These are phyloP conservation scores for Carassius gibelio DNA, from an alignment of 2,113 vertebrate genomes.

Conservation along the genomic window DNA sequence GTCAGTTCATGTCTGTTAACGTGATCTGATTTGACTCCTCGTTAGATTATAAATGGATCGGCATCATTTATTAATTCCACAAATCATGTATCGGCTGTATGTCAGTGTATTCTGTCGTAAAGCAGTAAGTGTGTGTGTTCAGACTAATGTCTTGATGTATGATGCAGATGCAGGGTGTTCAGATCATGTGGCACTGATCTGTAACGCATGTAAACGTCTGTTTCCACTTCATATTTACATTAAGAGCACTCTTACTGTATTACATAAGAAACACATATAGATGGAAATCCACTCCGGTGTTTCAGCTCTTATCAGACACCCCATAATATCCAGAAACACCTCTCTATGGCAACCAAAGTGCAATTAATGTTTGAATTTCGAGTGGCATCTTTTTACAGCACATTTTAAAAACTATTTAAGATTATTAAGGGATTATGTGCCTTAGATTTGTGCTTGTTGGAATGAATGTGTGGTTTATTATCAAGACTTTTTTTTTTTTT, in stretches of 20 bases:
- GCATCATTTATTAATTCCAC: background rate
- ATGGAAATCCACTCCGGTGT: background rate
- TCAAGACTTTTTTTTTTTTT: no score
- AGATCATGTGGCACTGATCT: background rate
- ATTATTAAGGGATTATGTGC: conserved; percentile 18
- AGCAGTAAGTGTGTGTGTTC: background rate
- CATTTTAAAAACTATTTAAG: background rate
- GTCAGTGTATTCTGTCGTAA: background rate
- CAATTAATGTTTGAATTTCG: background rate
- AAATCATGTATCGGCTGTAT: background rate
- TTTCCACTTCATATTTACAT: conserved; percentile 2
- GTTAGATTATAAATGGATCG: background rate
- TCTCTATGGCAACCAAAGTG: conserved; percentile 30
- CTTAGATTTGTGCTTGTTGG: conserved; percentile 38
- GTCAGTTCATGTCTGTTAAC: background rate
- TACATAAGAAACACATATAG: background rate
- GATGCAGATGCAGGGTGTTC: background rate
- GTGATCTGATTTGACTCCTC: background rate
- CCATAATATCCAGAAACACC: background rate
- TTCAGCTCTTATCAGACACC: background rate
- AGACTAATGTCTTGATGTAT: background rate
- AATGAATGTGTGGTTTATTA: background rate
- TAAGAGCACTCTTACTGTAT: background rate
- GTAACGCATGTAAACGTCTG: background rate
- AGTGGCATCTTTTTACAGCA: background rate